Base-by-base conservation (phyloP, 2,888 invertebrate species). In the Heliconius cydno region DNA sequence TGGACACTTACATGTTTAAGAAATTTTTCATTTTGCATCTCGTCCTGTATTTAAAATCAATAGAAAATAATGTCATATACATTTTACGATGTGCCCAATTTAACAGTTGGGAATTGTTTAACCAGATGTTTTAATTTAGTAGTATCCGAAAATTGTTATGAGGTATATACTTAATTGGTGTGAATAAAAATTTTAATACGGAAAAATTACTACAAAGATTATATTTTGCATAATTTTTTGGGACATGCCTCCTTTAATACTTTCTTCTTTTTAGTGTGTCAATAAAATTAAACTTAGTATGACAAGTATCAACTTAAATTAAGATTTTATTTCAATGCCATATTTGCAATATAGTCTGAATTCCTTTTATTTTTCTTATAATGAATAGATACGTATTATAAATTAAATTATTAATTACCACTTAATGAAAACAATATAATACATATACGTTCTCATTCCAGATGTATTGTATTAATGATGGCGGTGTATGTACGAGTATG, bases 401-500 rank as follows among this genome's bases (percentile, higher is more conserved):
- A 57, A 57, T 57, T 57, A 10, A 57, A 22, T 57, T n/a, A 57
- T n/a, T 13, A 68, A 41, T 6, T 34, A 68, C 3, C 13, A 68
- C n/a, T n/a, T 60, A 60, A 68, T 68, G 38, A 68, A n/a, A 38
- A 68, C 25, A 41, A 68, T 68, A 68, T n/a, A 34, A 68, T n/a
- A 34, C 6, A n/a, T 7, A 12, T 41, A 68, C 6, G 38, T 25
- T 25, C 25, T 41, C 41, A 68, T 68, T 41, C 25, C 13, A 68
- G 22, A 25, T 41, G 25, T 57, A 34, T 34, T 73, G n/a, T 73
- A 34, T 38, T 34, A 41, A 75, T 28, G 13, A 72, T 30, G 68
- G 52, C 71, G 60, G 60, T 79, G 28, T 79, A 79, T 87, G 88
- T 87, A 60, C 87, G n/a, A n/a, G 88, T 87, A n/a, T 9, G n/a